Evolutionary conservation across 2,113 vertebrate species (phyloP).

Genomic region (Brachypteracias leptosomus): DNA sequence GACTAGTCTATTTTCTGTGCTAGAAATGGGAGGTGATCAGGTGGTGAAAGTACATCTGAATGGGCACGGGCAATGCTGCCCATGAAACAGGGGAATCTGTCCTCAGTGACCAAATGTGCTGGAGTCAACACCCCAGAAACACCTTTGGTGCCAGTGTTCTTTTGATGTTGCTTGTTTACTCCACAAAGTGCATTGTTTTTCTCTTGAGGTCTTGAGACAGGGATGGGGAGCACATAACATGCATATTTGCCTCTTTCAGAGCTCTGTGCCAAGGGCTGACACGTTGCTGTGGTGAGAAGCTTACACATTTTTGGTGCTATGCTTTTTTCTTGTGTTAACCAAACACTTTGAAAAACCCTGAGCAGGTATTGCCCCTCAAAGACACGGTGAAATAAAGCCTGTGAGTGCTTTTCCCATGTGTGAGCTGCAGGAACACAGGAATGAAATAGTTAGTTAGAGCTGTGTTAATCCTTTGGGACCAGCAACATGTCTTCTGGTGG

Average conservation of each 20-base stretch:
- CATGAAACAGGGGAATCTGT: background rate
- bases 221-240: background rate
- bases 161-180: background rate
- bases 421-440: background rate
- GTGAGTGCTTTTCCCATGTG: background rate
- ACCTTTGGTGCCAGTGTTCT: background rate
- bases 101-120: accelerated
- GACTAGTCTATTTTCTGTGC: background rate
- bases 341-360: background rate
- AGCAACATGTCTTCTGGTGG: background rate
- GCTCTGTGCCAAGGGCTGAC: background rate
- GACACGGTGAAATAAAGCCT: background rate
- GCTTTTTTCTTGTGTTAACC: background rate
- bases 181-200: background rate
- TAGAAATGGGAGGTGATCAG: background rate
- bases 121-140: background rate
- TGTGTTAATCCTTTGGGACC: background rate
- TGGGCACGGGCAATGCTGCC: background rate
- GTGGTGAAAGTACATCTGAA: background rate
- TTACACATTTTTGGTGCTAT: background rate
- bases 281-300: background rate
- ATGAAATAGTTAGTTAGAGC: background rate
- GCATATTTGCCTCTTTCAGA: accelerated
- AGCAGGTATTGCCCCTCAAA: background rate
- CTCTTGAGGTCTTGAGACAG: background rate